Base-by-base conservation (phyloP, 2,888 invertebrate genomes). In the Drosophila leonis region DNA sequence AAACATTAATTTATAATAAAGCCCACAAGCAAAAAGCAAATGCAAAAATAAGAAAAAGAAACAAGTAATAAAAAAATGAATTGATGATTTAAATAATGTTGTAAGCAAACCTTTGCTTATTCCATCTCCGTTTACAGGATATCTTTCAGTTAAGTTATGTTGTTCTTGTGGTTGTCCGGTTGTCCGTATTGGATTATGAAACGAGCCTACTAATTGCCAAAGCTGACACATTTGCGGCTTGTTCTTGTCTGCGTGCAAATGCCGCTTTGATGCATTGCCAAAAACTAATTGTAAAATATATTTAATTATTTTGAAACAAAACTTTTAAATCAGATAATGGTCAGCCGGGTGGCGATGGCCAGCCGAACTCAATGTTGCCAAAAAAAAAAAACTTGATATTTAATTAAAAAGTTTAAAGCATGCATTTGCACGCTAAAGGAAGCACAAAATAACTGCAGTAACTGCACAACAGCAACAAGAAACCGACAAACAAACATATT, bases 381-480 rank as follows among this genome's bases (percentile, higher is more conserved):
- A 37, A 37, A 60, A 74, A 48, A 44, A 15, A 20, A 46, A 46
- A 46, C 71, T 88, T 80, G 66, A 63, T 70, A 83, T 88, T 88
- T 88, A 85, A 83, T 83, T 88, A 83, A 83, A 83, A 83, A 83
- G 83, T 83, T 85, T 29, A 69, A 71, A 69, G 54, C 83, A 63
- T 49, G 64, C 61, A 61, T 64, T 62, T 65, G 35, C 20, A 35
- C 61, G 33, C 41, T 46, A 63, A 60, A 44, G 52, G 37, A 55
- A 42, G 48, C 51, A 27, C 27, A 66, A 54, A 48, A 67, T 48
- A 52, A 68, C 49, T 65, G 39, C 60, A 39, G 42, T 24, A 13
- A 10, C 46, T 65, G 48, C 29, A 65, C 18, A 33, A 0, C 27
- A 27, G 35, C 18, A 27, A 42, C 51, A 65, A 39, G 15, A 44